Evolutionary conservation across 2,888 invertebrate species (phyloP), one percentile per base, ranked within the genome.

Genomic region (Helobdella robusta): DNA sequence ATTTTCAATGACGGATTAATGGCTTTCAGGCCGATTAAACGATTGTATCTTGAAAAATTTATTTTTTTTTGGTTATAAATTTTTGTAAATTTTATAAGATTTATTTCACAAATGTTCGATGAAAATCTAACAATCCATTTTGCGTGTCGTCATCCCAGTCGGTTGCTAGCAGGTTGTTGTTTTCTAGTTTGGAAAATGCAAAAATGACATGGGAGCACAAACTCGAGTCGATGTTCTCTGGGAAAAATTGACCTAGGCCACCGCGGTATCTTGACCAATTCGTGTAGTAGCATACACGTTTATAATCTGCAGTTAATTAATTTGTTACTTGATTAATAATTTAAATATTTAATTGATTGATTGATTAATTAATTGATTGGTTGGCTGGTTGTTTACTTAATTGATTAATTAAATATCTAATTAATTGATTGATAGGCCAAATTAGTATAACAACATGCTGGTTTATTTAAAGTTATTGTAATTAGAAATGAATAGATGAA

Each of bases 181-280:
- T 80, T 73, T 89, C 86, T 23, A 91, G 83, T 63, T 87, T 87
- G 5, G 89, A 89, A 80, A 91, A 91, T 0, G 89, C 86, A 74
- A 91, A 91, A 34, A 89, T 85, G 20, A 91, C 84, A 75, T 92
- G 91, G 0, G 91, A 89, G 75, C 91, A 91, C n/a, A 89, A 82
- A 35, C 83, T 82, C 5, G 85, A 83, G 60, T 71, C 67, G 11
- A 71, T 66, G 65, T 71, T 62, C 36, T 70, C 70, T 11, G 71
- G 71, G 6, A 60, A 11, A 52, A 72, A 72, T 30, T 64, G 63
- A 28, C 69, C 71, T 1, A 48, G 40, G 5, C 63, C 66, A 5
- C 32, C 34, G 32, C 71, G 36, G 34, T 65, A 61, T 46, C 69
- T 67, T n/a, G 75, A 71, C n/a, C 70, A 73, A 52, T 73, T 73